Evolutionary conservation across 2,888 invertebrate genomes (phyloP).

Genomic region (Eucera pruinosa): DNA sequence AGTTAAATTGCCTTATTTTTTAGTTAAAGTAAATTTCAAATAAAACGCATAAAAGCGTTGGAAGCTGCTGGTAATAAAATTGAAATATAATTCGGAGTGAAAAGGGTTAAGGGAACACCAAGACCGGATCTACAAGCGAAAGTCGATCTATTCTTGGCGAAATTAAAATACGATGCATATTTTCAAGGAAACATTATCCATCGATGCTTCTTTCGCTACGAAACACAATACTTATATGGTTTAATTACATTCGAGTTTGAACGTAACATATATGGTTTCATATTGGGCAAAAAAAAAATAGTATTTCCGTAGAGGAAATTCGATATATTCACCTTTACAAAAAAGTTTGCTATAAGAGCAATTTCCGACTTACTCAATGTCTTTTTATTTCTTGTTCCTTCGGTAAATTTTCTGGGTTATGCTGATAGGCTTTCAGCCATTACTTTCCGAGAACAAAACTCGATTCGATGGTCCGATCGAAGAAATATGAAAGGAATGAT

Average conservation of each 20-base stretch:
- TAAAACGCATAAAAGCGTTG: no score
- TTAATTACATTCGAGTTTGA: constrained; percentile 26
- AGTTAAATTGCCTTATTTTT: no score
- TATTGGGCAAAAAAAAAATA: neutral
- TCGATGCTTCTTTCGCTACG: neutral
- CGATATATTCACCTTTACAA: neutral
- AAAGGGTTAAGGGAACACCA: neutral
- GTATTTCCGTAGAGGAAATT: constrained; percentile 20
- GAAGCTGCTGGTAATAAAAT: no score
- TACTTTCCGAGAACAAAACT: constrained; percentile 4
- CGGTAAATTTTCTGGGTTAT: neutral
- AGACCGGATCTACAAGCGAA: neutral
- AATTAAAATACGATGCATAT: neutral
- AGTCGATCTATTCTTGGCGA: neutral
- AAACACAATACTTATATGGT: constrained; percentile 3
- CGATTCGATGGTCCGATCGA: constrained; percentile 23
- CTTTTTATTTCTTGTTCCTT: neutral
- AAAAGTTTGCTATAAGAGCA: constrained; percentile 13
- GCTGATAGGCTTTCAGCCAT: constrained; percentile 10
- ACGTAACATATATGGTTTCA: constrained; percentile 21
- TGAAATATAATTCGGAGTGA: no score
- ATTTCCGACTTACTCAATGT: neutral
- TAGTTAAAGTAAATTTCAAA: no score
- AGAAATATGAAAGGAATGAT: constrained; percentile 42
- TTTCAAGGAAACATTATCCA: neutral